These are phyloP conservation scores for Picus viridis DNA, from an alignment of 2,797 vertebrate species.

Conservation along the genomic window DNA sequence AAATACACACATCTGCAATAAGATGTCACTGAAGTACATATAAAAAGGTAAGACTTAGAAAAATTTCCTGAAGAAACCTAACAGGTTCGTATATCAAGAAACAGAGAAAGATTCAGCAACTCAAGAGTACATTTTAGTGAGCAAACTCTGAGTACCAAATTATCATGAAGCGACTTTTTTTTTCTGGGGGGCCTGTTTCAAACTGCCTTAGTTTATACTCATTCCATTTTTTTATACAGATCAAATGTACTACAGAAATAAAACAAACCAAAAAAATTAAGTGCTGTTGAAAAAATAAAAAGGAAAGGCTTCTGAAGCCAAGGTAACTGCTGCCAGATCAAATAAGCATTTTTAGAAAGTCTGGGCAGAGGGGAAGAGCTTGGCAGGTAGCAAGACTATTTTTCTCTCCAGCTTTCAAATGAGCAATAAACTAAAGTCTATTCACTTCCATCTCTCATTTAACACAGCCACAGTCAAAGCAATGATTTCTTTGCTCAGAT, in stretches of 20 bases:
- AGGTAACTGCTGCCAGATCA: slow-evolving; percentile 30
- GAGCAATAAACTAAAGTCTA: slow-evolving; percentile 69
- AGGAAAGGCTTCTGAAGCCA: not conserved
- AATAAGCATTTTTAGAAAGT: slow-evolving; percentile 45
- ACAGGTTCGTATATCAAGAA: not conserved
- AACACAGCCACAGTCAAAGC: slow-evolving; percentile 60
- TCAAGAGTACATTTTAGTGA: not conserved
- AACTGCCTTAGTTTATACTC: not conserved
- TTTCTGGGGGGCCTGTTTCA: not conserved
- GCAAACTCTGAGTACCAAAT: not conserved
- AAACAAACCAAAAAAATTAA: not conserved
- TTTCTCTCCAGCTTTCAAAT: slow-evolving; percentile 62
- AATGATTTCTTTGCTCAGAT: slow-evolving; percentile 64
- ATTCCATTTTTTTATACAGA: not conserved
- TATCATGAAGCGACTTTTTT: not conserved
- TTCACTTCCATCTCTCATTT: slow-evolving; percentile 56
- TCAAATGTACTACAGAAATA: not conserved
- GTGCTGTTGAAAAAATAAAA: not conserved
- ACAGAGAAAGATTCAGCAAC: not conserved
- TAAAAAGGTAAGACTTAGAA: not conserved
- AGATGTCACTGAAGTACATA: not conserved
- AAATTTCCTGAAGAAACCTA: not conserved
- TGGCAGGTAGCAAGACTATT: slow-evolving; percentile 61
- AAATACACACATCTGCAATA: not conserved
- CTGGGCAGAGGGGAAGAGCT: slow-evolving; percentile 2